These are phyloP conservation scores for Notechis scutatus DNA, from an alignment of 2,113 vertebrate genomes.

Conservation along the genomic window DNA sequence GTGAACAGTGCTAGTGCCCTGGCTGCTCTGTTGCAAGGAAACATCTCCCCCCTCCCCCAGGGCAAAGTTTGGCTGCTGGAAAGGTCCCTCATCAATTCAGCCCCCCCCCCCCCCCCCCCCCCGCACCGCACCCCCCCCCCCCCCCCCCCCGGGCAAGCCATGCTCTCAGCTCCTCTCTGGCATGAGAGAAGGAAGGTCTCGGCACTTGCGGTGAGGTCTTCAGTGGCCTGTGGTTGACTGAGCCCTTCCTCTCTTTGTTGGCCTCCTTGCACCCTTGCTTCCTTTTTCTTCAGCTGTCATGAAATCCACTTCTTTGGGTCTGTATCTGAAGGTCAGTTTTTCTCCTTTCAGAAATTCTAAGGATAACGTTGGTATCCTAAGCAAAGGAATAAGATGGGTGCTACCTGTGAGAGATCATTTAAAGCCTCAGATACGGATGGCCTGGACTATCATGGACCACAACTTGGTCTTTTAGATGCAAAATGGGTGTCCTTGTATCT, in stretches of 20 bases:
- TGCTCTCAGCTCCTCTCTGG: neutral
- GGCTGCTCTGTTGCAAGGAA: neutral
- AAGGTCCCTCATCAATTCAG: neutral
- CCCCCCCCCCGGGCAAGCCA: rapidly evolving
- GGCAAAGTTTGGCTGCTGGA: neutral
- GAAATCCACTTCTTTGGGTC: neutral
- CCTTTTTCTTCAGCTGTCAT: neutral
- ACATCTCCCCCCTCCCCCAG: neutral
- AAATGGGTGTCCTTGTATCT: neutral
- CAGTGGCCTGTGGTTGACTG: neutral
- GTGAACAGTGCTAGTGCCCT: neutral
- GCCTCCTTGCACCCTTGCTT: neutral
- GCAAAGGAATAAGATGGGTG: neutral
- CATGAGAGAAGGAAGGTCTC: neutral
- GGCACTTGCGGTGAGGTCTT: rapidly evolving
- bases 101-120: rapidly evolving
- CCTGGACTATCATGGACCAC: neutral
- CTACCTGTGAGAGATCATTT: neutral
- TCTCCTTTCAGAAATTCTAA: neutral
- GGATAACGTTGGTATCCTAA: neutral
- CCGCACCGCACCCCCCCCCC: rapidly evolving
- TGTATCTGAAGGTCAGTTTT: neutral
- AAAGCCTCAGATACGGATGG: neutral
- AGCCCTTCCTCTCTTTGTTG: neutral
- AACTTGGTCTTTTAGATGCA: neutral